phyloP scores from a whole-genome alignment of 2,113 vertebrate species.

The Lophius piscatorius region DNA sequence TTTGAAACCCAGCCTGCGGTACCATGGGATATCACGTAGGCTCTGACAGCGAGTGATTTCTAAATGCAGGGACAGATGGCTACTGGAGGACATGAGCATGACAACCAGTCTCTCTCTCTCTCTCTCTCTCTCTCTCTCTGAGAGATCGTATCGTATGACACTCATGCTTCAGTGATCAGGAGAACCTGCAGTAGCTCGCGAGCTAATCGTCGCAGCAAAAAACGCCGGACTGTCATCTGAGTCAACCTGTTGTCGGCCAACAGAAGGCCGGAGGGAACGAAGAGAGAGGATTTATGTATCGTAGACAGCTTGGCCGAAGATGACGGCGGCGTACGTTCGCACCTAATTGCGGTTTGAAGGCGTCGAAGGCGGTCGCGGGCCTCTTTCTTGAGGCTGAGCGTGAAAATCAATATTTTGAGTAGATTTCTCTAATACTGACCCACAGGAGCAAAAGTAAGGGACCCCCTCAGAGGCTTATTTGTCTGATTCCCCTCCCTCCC shows the following conservation, averaged over 20 bases:
- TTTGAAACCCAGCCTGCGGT: too few species aligned
- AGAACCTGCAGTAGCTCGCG: constrained; percentile 60
- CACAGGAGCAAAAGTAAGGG: too few species aligned
- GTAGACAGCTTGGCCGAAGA: constrained; percentile 45
- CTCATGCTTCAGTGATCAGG: constrained; percentile 59
- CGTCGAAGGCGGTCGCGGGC: too few species aligned
- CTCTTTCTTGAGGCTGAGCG: too few species aligned
- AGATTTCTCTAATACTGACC: too few species aligned
- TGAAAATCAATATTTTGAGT: too few species aligned
- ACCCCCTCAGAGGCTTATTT: constrained; percentile 32
- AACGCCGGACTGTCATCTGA: constrained; percentile 70
- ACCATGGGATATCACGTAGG: constrained; percentile 40
- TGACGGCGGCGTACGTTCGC: constrained; percentile 49
- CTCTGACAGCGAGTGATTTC: constrained; percentile 48
- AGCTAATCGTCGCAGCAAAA: constrained; percentile 73
- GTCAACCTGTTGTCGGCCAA: constrained; percentile 59
- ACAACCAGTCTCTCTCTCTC: constrained; percentile 58
- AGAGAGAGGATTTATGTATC: constrained; percentile 22
- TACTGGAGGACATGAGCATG: constrained; percentile 58
- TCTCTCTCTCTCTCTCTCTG: too few species aligned
- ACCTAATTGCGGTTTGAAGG: neutral
- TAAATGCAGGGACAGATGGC: constrained; percentile 76
- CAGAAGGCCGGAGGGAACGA: constrained; percentile 51
- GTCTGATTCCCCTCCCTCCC: constrained; percentile 40
- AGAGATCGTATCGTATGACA: constrained; percentile 50